These are phyloP conservation scores for Nannoperca australis DNA, from an alignment of 2,797 vertebrate species.

Conservation along the genomic window DNA sequence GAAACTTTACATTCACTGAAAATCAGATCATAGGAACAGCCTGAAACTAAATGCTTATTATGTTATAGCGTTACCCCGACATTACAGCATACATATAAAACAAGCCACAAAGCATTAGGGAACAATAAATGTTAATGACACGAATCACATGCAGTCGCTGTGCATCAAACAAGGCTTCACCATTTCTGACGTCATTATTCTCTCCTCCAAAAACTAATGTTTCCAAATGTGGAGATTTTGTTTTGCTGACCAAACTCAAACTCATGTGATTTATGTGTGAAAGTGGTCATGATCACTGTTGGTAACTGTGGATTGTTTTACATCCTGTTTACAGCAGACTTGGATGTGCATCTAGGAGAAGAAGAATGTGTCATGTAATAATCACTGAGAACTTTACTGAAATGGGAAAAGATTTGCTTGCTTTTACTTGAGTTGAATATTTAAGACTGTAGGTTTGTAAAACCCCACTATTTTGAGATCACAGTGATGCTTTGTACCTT, in stretches of 20 bases:
- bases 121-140: neutral
- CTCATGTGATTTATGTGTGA: constrained; percentile 9
- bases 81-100: neutral
- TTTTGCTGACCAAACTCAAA: neutral
- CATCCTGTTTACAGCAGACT: constrained; percentile 1
- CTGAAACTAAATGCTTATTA: neutral
- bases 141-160: neutral
- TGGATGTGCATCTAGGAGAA: neutral
- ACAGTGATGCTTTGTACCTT: no score
- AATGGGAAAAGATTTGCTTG: neutral
- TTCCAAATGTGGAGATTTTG: constrained; percentile 1
- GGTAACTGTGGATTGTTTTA: constrained; percentile 4
- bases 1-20: neutral
- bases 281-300: neutral
- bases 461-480: no score
- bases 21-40: neutral
- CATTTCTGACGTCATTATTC: neutral
- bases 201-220: neutral
- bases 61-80: neutral
- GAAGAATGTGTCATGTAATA: neutral
- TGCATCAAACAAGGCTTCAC: neutral
- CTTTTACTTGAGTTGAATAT: neutral
- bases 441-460: neutral
- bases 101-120: neutral
- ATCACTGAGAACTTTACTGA: neutral